phyloP scores from a whole-genome alignment of 1,140 invertebrate species.

The Brachionus paranguensis region DNA sequence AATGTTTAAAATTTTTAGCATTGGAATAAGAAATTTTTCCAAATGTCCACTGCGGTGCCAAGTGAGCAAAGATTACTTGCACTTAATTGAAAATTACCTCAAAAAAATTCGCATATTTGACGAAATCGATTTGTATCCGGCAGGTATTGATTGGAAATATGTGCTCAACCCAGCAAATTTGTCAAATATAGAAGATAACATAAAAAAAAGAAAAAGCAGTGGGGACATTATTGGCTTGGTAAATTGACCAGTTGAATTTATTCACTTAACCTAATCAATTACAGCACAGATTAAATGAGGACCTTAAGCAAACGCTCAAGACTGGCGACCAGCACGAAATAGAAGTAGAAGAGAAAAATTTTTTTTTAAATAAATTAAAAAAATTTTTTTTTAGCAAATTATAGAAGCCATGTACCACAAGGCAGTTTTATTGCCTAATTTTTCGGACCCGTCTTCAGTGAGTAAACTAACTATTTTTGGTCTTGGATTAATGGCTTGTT shows the following conservation, averaged over 20 bases:
- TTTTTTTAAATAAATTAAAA: not conserved
- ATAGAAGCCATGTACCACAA: not conserved
- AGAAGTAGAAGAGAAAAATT: not conserved
- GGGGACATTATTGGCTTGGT: not conserved
- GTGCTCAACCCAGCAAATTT: not conserved
- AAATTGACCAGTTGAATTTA: not conserved
- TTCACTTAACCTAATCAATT: not conserved
- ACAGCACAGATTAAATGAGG: constrained; percentile 2
- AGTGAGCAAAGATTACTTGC: not conserved
- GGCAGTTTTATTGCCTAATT: not conserved
- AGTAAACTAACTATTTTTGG: not conserved
- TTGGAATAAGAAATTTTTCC: not conserved
- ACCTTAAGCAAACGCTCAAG: not conserved
- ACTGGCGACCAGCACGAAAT: not conserved
- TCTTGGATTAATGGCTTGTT: not conserved
- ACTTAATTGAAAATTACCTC: constrained; percentile 1
- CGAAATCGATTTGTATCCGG: constrained; percentile 12
- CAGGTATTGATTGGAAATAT: constrained; percentile 6
- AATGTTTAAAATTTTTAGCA: not conserved
- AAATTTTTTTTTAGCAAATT: not conserved
- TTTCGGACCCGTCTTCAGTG: not conserved
- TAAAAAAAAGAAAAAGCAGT: not conserved
- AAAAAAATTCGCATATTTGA: constrained; percentile 10
- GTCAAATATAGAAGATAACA: not conserved
- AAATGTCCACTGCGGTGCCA: not conserved